phyloP scores from a whole-genome alignment of 1,140 invertebrate genomes.

The Trichogramma pretiosum region DNA sequence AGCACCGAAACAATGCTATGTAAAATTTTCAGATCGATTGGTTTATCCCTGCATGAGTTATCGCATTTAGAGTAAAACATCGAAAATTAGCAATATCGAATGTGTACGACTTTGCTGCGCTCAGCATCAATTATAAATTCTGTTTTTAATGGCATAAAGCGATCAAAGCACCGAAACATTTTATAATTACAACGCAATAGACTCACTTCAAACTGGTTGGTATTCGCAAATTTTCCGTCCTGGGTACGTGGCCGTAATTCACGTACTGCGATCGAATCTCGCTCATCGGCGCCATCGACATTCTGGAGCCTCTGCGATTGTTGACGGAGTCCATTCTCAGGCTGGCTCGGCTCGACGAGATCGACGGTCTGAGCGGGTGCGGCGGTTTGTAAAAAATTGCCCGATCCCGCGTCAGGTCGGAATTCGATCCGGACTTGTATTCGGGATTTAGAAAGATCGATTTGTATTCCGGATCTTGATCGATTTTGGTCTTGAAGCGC shows the following conservation, averaged over 20 bases:
- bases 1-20: no score
- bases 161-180: no score
- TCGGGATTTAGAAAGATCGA: slow-evolving; percentile 30
- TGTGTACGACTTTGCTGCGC: no score
- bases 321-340: background rate
- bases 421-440: no score
- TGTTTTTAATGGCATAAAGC: no score
- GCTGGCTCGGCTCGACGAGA: slow-evolving; percentile 17
- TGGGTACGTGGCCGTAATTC: slow-evolving; percentile 29
- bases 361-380: slow-evolving; percentile 22
- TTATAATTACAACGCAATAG: no score
- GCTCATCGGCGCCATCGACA: slow-evolving; percentile 23
- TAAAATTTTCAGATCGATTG: no score
- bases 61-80: no score
- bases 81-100: no score
- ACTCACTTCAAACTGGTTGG: slow-evolving; percentile 26
- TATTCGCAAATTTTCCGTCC: slow-evolving; percentile 31
- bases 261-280: slow-evolving; percentile 34
- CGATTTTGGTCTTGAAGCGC: slow-evolving; percentile 36
- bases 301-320: background rate
- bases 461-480: slow-evolving; percentile 43
- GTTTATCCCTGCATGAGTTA: no score
- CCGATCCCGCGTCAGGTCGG: slow-evolving; percentile 31
- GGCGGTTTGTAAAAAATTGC: slow-evolving; percentile 28
- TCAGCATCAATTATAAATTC: no score